Evolutionary conservation across 2,797 vertebrate genomes (phyloP).

Genomic region (Simalia tracyae): DNA sequence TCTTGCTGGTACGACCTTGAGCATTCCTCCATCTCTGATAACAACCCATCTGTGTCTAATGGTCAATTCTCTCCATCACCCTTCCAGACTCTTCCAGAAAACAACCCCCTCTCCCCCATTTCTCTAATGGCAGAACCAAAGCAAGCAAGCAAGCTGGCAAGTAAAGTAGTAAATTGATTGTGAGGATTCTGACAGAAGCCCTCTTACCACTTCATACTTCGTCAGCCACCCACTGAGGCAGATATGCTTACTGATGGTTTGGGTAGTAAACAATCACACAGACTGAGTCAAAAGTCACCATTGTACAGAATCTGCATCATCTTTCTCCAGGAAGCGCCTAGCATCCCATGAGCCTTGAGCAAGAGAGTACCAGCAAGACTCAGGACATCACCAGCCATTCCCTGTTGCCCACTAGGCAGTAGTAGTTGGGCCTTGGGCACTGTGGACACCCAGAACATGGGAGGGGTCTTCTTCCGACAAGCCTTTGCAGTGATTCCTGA

Average conservation of each 20-base stretch:
- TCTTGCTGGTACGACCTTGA: too few species aligned
- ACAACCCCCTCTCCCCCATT: too few species aligned
- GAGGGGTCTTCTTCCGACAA: neutral
- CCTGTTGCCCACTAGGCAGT: neutral
- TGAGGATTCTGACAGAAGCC: neutral
- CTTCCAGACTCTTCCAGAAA: too few species aligned
- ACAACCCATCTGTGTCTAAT: too few species aligned
- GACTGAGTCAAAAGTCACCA: neutral
- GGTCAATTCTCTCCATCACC: too few species aligned
- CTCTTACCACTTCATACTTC: neutral
- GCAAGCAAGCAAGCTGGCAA: too few species aligned
- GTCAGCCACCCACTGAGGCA: neutral
- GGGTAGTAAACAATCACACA: neutral
- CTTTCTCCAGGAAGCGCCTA: neutral
- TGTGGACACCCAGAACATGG: neutral
- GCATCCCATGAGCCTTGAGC: neutral
- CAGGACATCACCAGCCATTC: neutral
- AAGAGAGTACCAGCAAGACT: neutral
- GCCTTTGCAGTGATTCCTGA: neutral
- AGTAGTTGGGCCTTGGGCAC: neutral
- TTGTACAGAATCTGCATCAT: neutral
- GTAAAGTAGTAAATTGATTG: too few species aligned
- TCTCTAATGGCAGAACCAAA: too few species aligned
- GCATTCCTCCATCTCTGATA: too few species aligned
- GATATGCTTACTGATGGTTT: neutral